Evolutionary conservation across 2,113 vertebrate genomes (phyloP).

Genomic region (Anser brachyrhynchus): DNA sequence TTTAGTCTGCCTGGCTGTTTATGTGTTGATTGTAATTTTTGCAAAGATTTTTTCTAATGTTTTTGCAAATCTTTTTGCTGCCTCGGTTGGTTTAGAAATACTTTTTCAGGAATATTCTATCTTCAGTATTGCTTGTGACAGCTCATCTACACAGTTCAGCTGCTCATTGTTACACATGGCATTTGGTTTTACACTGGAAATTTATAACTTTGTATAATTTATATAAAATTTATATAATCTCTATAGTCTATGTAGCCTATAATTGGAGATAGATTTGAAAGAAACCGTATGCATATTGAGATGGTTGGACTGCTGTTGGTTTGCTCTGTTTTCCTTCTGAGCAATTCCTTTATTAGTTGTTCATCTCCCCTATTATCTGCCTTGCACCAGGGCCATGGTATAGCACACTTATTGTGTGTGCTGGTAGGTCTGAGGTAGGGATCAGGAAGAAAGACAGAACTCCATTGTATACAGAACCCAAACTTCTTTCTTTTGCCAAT

Average conservation of each 20-base stretch:
- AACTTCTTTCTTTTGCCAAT: not conserved
- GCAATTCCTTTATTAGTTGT: not conserved
- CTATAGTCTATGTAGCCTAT: too few relatives aligned
- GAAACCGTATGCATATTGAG: not conserved
- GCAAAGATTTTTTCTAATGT: not conserved
- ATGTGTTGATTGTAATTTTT: not conserved
- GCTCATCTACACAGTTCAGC: not conserved
- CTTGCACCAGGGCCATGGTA: not conserved
- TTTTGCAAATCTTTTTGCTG: not conserved
- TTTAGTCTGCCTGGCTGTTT: not conserved
- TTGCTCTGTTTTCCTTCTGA: not conserved
- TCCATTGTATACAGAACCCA: not conserved
- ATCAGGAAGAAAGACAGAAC: not conserved
- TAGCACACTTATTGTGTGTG: not conserved
- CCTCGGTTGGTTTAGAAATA: not conserved
- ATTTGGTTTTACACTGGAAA: not conserved
- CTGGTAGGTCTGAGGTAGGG: not conserved
- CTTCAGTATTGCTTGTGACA: not conserved
- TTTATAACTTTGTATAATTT: not conserved
- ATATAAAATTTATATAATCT: too few relatives aligned
- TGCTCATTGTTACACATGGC: not conserved
- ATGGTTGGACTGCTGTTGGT: not conserved
- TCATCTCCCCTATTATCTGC: not conserved
- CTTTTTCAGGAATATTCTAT: not conserved
- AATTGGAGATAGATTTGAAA: not conserved